phyloP scores from a whole-genome alignment of 2,797 vertebrate species.

The Cephalopachus bancanus region DNA sequence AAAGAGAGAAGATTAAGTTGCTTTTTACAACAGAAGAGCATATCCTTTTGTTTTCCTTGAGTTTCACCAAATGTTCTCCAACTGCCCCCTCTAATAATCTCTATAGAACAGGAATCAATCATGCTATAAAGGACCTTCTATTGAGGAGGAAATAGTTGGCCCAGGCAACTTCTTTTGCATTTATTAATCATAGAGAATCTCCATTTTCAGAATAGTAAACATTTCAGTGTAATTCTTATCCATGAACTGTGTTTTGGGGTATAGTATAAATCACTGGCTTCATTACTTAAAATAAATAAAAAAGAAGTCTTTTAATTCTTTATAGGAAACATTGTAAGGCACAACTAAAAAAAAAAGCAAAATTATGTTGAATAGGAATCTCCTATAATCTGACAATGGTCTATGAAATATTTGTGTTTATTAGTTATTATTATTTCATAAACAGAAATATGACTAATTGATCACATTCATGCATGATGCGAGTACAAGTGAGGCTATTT shows the following conservation, averaged over 20 bases:
- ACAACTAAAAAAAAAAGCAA: background rate
- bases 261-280: background rate
- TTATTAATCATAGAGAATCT: background rate
- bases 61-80: background rate
- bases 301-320: slow-evolving; percentile 18
- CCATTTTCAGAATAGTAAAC: slow-evolving; percentile 1
- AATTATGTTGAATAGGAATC: slow-evolving; percentile 25
- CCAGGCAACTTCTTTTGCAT: background rate
- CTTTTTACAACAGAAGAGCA: background rate
- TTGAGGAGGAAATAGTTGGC: background rate
- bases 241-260: slow-evolving; percentile 21
- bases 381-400: background rate
- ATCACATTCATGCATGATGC: background rate
- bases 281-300: slow-evolving; percentile 40
- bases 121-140: background rate
- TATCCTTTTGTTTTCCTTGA: background rate
- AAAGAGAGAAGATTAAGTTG: background rate
- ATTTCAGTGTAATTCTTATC: slow-evolving; percentile 9
- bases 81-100: background rate
- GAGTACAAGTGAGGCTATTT: slow-evolving; percentile 4
- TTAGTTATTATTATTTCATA: slow-evolving; percentile 46
- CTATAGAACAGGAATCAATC: background rate
- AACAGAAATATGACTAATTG: slow-evolving; percentile 32
- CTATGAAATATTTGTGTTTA: background rate
- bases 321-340: background rate